These are phyloP conservation scores for Drosophila ananassae DNA, from an alignment of 1,140 invertebrate species.

Conservation along the genomic window DNA sequence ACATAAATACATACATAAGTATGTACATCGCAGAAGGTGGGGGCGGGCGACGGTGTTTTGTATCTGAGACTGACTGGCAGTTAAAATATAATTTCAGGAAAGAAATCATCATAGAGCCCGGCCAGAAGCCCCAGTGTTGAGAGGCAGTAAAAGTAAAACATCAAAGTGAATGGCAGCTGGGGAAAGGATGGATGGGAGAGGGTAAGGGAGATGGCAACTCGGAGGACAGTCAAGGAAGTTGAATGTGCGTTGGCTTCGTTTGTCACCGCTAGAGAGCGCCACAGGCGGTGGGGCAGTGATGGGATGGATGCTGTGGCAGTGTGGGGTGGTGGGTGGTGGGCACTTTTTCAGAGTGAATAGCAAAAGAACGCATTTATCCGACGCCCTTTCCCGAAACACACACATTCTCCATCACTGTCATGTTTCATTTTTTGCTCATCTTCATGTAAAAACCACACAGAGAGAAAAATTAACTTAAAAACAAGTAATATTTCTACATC, in stretches of 20 bases:
- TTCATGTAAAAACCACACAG: slow-evolving; percentile 23
- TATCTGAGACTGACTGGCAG: slow-evolving; percentile 41
- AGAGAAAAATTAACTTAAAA: background rate
- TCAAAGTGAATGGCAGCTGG: slow-evolving; percentile 64
- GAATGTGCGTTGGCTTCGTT: slow-evolving; percentile 15
- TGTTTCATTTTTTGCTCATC: slow-evolving; percentile 44
- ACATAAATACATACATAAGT: background rate
- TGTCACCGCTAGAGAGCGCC: slow-evolving; percentile 37
- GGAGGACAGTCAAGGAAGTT: slow-evolving; percentile 22
- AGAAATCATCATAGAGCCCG: slow-evolving; percentile 55
- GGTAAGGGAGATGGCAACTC: background rate
- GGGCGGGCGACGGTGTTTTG: slow-evolving; percentile 21
- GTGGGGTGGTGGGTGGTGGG: background rate
- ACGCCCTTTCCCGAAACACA: slow-evolving; percentile 21
- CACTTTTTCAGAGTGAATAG: slow-evolving; percentile 9
- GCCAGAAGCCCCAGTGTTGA: slow-evolving; percentile 21
- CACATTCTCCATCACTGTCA: slow-evolving; percentile 2
- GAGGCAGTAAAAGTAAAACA: slow-evolving; percentile 67
- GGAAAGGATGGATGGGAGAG: slow-evolving; percentile 1
- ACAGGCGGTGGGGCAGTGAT: slow-evolving; percentile 8
- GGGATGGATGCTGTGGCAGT: background rate
- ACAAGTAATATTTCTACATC: background rate
- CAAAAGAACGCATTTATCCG: slow-evolving; percentile 41
- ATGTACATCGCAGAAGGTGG: background rate
- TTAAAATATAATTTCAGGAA: slow-evolving; percentile 74